These are phyloP conservation scores for Hirtodrosophila cameraria DNA, from an alignment of 2,888 invertebrate species.

Conservation along the genomic window DNA sequence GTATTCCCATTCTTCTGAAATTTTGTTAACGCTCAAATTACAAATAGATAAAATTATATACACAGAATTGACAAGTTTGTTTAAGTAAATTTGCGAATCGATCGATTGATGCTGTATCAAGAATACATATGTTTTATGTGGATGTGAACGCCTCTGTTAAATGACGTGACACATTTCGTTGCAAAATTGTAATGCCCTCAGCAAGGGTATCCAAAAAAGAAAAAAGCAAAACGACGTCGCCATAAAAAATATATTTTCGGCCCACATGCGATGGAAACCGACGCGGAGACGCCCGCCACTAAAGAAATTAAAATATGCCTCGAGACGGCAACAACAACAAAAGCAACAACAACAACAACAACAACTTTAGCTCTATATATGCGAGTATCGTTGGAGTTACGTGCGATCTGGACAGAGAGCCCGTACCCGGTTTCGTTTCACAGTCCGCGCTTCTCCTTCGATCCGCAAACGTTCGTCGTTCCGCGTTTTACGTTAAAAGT, in stretches of 20 bases:
- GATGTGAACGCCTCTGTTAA: too few species aligned
- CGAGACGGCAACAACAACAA: constrained; percentile 56
- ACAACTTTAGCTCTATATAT: constrained; percentile 27
- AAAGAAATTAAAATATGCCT: constrained; percentile 75
- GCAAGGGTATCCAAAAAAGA: too few species aligned
- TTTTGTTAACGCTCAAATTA: too few species aligned
- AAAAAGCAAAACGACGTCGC: constrained; percentile 68
- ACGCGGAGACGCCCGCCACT: constrained; percentile 68
- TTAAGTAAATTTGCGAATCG: too few species aligned
- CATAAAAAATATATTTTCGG: constrained; percentile 78
- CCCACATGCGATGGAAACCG: constrained; percentile 65
- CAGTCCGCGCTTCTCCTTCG: background rate
- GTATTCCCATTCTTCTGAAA: too few species aligned
- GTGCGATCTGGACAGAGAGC: constrained; percentile 49
- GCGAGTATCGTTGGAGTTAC: constrained; percentile 50
- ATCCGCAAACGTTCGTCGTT: constrained; percentile 26
- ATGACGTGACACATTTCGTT: too few species aligned
- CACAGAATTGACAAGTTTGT: too few species aligned
- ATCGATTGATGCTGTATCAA: too few species aligned
- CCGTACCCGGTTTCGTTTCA: background rate
- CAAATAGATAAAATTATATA: too few species aligned
- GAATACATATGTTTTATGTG: too few species aligned
- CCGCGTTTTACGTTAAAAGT: constrained; percentile 71
- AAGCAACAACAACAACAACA: constrained; percentile 22
- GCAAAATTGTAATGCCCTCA: too few species aligned